Evolutionary conservation across 2,113 vertebrate species (phyloP).

Genomic region (Lophochroa leadbeateri): DNA sequence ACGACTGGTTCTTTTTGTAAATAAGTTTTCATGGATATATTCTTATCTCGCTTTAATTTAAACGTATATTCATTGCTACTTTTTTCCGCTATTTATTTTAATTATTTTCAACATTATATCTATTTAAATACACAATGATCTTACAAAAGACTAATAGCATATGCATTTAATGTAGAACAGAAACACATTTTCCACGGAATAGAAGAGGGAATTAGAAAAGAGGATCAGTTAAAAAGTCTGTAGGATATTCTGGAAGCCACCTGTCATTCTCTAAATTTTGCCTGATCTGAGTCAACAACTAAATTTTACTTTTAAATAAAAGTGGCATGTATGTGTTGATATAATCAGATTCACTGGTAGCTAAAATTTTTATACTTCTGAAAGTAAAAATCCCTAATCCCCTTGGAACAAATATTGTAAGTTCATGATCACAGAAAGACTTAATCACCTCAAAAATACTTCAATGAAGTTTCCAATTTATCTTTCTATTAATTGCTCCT

Average conservation of each 20-base stretch:
- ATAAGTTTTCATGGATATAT: not conserved
- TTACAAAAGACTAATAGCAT: not conserved
- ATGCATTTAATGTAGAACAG: not conserved
- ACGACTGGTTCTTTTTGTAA: not conserved
- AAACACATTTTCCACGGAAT: not conserved
- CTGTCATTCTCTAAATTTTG: not conserved
- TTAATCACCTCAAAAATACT: conserved; percentile 53
- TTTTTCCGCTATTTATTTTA: not conserved
- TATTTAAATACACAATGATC: not conserved
- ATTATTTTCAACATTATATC: not conserved
- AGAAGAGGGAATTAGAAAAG: not conserved
- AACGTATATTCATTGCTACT: not conserved
- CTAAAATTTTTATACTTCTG: not conserved
- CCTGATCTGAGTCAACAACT: not conserved
- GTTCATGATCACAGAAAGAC: conserved; percentile 53
- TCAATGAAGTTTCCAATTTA: conserved; percentile 65
- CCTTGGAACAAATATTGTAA: not conserved
- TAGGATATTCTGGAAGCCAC: not conserved
- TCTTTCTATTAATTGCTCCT: conserved; percentile 66
- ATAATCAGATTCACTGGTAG: not conserved
- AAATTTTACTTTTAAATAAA: not conserved
- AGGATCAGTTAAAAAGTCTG: not conserved
- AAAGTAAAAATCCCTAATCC: not conserved
- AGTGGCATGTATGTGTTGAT: not conserved
- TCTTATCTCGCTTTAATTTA: not conserved